Evolutionary conservation across 2,797 vertebrate species (phyloP).

Genomic region (Acanthopagrus latus): DNA sequence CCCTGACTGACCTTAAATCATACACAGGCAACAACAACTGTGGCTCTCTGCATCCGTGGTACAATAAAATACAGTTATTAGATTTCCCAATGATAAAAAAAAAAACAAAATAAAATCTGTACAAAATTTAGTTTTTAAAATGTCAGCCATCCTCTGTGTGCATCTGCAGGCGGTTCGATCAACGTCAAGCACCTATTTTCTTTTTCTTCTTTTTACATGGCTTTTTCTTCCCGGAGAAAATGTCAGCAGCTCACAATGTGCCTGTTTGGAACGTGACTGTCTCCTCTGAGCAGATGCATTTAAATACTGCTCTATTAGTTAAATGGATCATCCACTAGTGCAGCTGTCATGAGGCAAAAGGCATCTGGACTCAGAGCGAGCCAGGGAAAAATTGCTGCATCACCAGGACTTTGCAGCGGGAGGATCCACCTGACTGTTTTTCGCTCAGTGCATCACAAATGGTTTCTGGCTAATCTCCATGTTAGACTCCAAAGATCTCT

Average conservation of each 20-base stretch:
- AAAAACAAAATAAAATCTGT: slow-evolving; percentile 17
- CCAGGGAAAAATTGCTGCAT: slow-evolving; percentile 71
- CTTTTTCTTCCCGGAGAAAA: slow-evolving; percentile 75
- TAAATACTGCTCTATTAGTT: slow-evolving; percentile 84
- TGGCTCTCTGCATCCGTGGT: neutral
- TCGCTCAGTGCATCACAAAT: slow-evolving; percentile 31
- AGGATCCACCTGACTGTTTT: slow-evolving; percentile 44
- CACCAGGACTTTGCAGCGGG: slow-evolving; percentile 55
- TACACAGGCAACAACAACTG: slow-evolving; percentile 15
- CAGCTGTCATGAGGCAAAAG: slow-evolving; percentile 79
- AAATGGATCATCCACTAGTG: slow-evolving; percentile 82
- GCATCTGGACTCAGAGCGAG: slow-evolving; percentile 75
- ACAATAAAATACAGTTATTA: slow-evolving; percentile 13
- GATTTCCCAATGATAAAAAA: slow-evolving; percentile 43
- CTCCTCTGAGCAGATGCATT: slow-evolving; percentile 81
- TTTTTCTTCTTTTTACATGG: slow-evolving; percentile 68
- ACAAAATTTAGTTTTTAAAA: slow-evolving; percentile 73
- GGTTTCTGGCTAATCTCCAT: slow-evolving; percentile 27
- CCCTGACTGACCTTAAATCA: slow-evolving; percentile 13
- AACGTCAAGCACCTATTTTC: slow-evolving; percentile 62
- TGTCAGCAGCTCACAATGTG: slow-evolving; percentile 77
- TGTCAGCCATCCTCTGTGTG: slow-evolving; percentile 73
- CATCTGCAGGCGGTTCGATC: slow-evolving; percentile 69
- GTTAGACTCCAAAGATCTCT: neutral
- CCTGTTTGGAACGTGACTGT: slow-evolving; percentile 69